These are phyloP conservation scores for Liposcelis brunnea DNA, from an alignment of 2,888 invertebrate species.

Conservation along the genomic window DNA sequence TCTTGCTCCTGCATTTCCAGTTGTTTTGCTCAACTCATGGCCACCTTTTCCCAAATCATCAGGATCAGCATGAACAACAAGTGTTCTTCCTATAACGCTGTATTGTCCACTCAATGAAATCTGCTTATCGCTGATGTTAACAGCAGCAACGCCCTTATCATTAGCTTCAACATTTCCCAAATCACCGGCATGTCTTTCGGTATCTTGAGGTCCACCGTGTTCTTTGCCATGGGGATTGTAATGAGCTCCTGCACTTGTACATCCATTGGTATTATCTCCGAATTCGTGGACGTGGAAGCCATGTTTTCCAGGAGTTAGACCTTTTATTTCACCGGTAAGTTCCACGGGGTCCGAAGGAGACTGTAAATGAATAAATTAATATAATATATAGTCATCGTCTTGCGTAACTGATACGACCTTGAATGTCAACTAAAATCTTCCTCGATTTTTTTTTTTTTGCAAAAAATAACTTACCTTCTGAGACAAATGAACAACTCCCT, in stretches of 20 bases:
- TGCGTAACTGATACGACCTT: constrained; percentile 3
- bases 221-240: constrained; percentile 70
- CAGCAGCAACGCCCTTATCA: constrained; percentile 43
- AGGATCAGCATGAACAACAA: constrained; percentile 64
- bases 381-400: background rate
- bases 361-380: background rate
- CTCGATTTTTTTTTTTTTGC: background rate
- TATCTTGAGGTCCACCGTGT: constrained; percentile 65
- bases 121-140: constrained; percentile 40
- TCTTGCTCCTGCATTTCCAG: constrained; percentile 88
- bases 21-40: constrained; percentile 78
- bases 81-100: constrained; percentile 50
- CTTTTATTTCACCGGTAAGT: constrained; percentile 64
- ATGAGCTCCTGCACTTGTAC: constrained; percentile 87
- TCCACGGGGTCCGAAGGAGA: background rate
- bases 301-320: constrained; percentile 58
- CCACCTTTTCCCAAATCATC: constrained; percentile 91
- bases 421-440: background rate
- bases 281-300: constrained; percentile 95
- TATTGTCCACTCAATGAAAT: constrained; percentile 52
- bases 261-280: constrained; percentile 90
- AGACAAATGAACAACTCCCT: background rate
- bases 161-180: constrained; percentile 65
- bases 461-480: constrained; percentile 1
- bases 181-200: constrained; percentile 72